These are phyloP conservation scores for Microtus pennsylvanicus DNA, from an alignment of 2,113 vertebrate species.

Conservation along the genomic window DNA sequence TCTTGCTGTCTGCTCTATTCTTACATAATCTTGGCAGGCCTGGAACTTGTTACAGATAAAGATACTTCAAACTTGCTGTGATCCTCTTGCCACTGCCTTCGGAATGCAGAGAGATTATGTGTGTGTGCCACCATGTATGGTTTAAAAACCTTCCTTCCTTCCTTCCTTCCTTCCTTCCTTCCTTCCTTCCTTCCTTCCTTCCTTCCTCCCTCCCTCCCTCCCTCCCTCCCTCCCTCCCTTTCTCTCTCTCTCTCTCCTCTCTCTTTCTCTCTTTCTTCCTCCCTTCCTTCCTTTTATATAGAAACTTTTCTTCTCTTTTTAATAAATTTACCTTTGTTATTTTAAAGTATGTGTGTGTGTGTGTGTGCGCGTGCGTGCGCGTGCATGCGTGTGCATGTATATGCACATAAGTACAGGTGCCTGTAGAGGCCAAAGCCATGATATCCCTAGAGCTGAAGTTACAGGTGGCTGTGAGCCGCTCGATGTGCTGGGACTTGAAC, in stretches of 20 bases:
- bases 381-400: too few relatives aligned
- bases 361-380: too few relatives aligned
- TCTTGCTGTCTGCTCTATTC: background rate
- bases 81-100: background rate
- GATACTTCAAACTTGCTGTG: background rate
- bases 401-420: background rate
- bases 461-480: background rate
- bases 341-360: background rate
- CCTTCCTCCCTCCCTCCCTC: too few relatives aligned
- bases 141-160: background rate
- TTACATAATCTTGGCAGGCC: too few relatives aligned
- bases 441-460: background rate
- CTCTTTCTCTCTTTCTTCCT: accelerated
- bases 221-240: too few relatives aligned
- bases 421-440: background rate
- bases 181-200: too few relatives aligned
- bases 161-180: too few relatives aligned
- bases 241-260: too few relatives aligned
- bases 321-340: background rate
- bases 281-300: background rate
- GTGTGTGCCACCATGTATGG: background rate
- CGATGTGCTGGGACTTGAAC: background rate
- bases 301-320: background rate
- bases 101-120: background rate
- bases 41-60: background rate